Evolutionary conservation across 2,113 vertebrate genomes (phyloP), one percentile per base, ranked within the genome.

Genomic region (Seriola quinqueradiata): DNA sequence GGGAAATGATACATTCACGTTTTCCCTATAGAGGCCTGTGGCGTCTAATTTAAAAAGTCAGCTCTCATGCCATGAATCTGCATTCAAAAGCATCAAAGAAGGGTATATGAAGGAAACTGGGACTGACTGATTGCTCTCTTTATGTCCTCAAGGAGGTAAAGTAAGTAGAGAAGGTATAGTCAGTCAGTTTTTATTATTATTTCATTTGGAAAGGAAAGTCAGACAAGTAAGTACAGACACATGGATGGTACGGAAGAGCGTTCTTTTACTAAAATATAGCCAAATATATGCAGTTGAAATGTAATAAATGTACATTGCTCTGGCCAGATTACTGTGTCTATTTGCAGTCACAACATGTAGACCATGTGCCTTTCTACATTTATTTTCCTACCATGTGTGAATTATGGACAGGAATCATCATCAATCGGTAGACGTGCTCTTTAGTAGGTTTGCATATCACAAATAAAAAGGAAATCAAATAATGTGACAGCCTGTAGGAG

Each of bases 11-110:
- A 14, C 40, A 73, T 76, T 76, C 19, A 52, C 8, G 3, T 21
- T 55, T 55, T 23, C 50, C 50, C 17, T 52, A 21, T 52, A n/a
- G 19, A 52, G 19, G 54, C 54, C 11, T 23, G 4, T 34, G 59
- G 60, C 38, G 21, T 70, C 48, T 54, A 5, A 71, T 54, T 69
- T 34, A 72, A 61, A 32, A 71, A 44, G 8, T 36, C 32, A 46
- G 48, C 59, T 63, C 25, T 40, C 38, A 46, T n/a, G 25, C 61
- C 4, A 52, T 17, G 3, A 66, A 38, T 52, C 58, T 44, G 17
- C 19, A n/a, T 55, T 67, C 58, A 71, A 57, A 54, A 72, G 54
- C 54, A 75, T 70, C 25, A 82, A 61, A 75, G 13, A 38, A 8
- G 5, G 5, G 34, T 14, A 19, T 55, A n/a, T 50, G 19, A 78